Base-by-base conservation (phyloP, 1,140 invertebrate species). In the Ruditapes philippinarum region DNA sequence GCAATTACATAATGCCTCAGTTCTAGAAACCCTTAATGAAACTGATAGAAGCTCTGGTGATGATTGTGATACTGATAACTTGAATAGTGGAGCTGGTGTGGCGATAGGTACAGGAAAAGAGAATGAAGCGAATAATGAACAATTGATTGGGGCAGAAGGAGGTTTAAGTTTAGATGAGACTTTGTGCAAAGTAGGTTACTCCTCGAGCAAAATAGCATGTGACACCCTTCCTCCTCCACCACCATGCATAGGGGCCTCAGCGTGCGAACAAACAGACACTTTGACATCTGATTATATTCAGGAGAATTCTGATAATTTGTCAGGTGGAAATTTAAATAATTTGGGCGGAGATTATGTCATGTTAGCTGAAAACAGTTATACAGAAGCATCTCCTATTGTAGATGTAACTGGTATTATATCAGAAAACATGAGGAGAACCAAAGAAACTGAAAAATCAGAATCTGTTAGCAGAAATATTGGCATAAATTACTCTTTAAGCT, bases 21-120 rank as follows among this genome's bases (percentile, higher is more conserved):
- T 79, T 14, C 31, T 88, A 54, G 85, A 88, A 70, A 73, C 85
- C 0, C 36, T 88, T 22, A 51, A 19, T 62, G 85, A 88, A 70
- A 76, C 78, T 45, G 85, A 88, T 28, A 68, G 76, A 80, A 88
- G 76, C 42, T 79, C 60, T 17, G 54, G 65, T 74, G 79, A 79
- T 45, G 76, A 81, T n/a, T 40, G 54, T 62, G 62, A 82, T 45
- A 42, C 40, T 49, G 40, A 78, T 28, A 45, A 45, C 25, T 38
- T 45, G 14, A 73, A 42, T 25, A 25, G 51, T 51, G 22, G 17
- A 33, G 38, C 9, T 62, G n/a, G 11, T 36, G 51, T 3, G 17
- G n/a, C n/a, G n/a, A n/a, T n/a, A n/a, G 49, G 22, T 22, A 51
- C 22, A 51, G 49, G 22, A 51, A 9, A 51, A 22, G 62, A 4